Conservation (phyloP, 2,797 vertebrate species). For the Tokudaia muenninki region DNA sequence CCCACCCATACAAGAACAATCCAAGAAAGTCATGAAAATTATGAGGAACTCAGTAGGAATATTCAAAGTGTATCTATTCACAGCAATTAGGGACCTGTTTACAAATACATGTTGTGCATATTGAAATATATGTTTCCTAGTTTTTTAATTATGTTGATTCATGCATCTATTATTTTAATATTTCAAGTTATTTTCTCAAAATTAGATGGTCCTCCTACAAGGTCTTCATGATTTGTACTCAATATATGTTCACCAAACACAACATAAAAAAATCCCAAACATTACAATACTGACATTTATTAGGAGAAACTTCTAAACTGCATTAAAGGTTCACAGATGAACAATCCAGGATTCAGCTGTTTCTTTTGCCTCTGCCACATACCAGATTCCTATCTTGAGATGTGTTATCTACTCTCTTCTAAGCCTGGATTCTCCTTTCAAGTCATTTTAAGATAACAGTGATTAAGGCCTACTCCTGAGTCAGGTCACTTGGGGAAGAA, state of each 20-base stretch:
- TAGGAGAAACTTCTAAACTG: neutral
- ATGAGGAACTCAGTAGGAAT: neutral
- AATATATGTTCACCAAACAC: conserved; percentile 11
- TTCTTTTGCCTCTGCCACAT: neutral
- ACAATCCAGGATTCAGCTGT: neutral
- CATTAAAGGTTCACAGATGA: neutral
- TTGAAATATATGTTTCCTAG: neutral
- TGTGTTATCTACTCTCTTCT: neutral
- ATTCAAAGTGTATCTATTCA: conserved; percentile 34
- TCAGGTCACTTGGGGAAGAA: neutral
- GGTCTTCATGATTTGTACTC: neutral
- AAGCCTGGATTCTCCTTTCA: conserved; percentile 38
- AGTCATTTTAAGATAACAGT: neutral
- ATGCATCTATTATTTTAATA: conserved; percentile 6
- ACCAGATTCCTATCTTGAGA: neutral
- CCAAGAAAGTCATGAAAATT: conserved; percentile 1
- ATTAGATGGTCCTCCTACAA: neutral
- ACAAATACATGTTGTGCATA: conserved; percentile 18
- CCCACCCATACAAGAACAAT: neutral
- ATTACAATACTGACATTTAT: neutral
- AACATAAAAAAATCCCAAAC: conserved; percentile 39
- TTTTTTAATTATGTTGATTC: neutral
- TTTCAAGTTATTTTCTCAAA: neutral
- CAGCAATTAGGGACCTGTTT: neutral
- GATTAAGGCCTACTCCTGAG: neutral